These are phyloP conservation scores for Clistopyga incitator DNA, from an alignment of 2,888 invertebrate genomes.

Conservation along the genomic window DNA sequence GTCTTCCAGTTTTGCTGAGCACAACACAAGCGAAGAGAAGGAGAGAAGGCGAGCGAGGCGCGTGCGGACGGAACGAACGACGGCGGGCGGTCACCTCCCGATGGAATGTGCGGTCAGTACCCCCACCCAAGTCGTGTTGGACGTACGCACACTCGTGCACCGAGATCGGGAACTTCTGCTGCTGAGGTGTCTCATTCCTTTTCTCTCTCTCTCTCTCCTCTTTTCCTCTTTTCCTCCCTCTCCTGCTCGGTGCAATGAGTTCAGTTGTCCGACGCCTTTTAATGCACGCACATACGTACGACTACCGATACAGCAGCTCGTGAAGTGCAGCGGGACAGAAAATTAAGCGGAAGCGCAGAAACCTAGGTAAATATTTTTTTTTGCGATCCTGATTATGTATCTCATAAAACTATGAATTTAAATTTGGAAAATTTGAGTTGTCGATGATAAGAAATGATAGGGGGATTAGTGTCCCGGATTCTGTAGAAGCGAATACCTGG, in stretches of 20 bases:
- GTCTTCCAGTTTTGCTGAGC: slow-evolving; percentile 18
- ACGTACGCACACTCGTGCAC: slow-evolving; percentile 15
- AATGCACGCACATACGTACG: slow-evolving; percentile 31
- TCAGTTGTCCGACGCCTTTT: slow-evolving; percentile 41
- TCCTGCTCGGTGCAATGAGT: slow-evolving; percentile 21
- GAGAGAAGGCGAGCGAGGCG: slow-evolving; percentile 21
- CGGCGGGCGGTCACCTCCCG: slow-evolving; percentile 74
- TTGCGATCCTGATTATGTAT: background rate
- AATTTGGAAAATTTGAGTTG: too few relatives aligned
- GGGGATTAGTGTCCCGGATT: background rate
- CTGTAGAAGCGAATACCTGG: slow-evolving; percentile 4
- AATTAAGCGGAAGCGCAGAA: background rate
- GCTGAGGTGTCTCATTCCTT: slow-evolving; percentile 25
- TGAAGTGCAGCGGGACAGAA: slow-evolving; percentile 14
- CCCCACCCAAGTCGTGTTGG: slow-evolving; percentile 68
- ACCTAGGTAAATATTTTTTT: too few relatives aligned
- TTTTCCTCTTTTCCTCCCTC: slow-evolving; percentile 5
- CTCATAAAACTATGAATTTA: too few relatives aligned
- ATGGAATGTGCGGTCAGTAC: slow-evolving; percentile 80
- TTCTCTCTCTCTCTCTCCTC: slow-evolving; percentile 6
- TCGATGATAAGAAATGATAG: background rate
- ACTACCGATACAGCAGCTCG: slow-evolving; percentile 43
- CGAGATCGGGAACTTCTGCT: slow-evolving; percentile 53
- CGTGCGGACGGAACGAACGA: slow-evolving; percentile 50
- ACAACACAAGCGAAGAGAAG: slow-evolving; percentile 14